Percentiles rank a stretch among this genome's conserved stretches.
phyloP scores from a whole-genome alignment of 1,140 invertebrate species.

The Nasonia longicornis region DNA sequence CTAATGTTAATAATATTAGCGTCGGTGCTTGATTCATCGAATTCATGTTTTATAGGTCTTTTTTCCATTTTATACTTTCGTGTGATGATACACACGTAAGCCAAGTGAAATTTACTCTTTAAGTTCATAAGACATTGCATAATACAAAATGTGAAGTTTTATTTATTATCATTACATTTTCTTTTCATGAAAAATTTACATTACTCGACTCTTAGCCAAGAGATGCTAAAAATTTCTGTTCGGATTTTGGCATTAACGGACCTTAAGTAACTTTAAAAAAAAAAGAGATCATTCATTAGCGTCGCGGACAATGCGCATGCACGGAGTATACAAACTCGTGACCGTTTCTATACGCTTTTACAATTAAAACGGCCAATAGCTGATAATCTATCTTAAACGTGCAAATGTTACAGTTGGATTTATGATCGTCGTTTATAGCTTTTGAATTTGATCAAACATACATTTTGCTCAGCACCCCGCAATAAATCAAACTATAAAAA shows the following conservation, averaged over 20 bases:
- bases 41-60: constrained; percentile 55
- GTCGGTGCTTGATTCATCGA: constrained; percentile 67
- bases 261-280: constrained; percentile 49
- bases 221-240: constrained; percentile 48
- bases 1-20: constrained; percentile 71
- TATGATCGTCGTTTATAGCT: constrained; percentile 40
- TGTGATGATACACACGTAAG: constrained; percentile 60
- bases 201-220: constrained; percentile 48
- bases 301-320: constrained; percentile 40
- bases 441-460: constrained; percentile 45
- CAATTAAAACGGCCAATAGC: constrained; percentile 25
- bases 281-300: constrained; percentile 49
- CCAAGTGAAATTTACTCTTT: constrained; percentile 49
- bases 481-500: constrained; percentile 49
- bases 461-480: constrained; percentile 46
- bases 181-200: constrained; percentile 49
- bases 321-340: constrained; percentile 41
- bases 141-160: constrained; percentile 49
- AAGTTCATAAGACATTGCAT: constrained; percentile 45
- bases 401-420: constrained; percentile 39
- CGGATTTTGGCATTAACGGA: constrained; percentile 45
- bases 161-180: constrained; percentile 47
- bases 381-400: constrained; percentile 34
- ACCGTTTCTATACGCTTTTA: constrained; percentile 1
- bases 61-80: constrained; percentile 53